Percentiles rank a stretch among this genome's conserved stretches.
Evolutionary conservation across 2,888 invertebrate genomes (phyloP).

Genomic region (Tetragonula carbonaria): DNA sequence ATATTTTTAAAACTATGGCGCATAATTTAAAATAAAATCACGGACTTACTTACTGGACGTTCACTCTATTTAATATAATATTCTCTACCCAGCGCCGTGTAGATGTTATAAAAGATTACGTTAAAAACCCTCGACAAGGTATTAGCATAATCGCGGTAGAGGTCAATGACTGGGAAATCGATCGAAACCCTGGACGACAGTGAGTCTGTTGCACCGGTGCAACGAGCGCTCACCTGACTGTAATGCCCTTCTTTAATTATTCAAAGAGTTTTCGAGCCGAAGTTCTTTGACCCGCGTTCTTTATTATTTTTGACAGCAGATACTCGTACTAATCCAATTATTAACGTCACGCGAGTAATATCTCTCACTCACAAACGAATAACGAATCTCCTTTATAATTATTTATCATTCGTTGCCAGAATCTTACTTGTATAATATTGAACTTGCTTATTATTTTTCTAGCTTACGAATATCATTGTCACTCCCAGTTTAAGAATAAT

Average conservation of each 20-base stretch:
- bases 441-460: too few species aligned
- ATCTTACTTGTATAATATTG: too few species aligned
- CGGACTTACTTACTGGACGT: too few species aligned
- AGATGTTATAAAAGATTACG: not conserved
- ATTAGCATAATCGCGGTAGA: slow-evolving; percentile 70
- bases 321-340: not conserved
- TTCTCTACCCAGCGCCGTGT: not conserved
- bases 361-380: not conserved
- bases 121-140: slow-evolving; percentile 33
- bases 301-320: not conserved
- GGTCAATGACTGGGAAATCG: slow-evolving; percentile 75
- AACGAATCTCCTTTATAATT: not conserved
- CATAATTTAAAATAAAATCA: too few species aligned
- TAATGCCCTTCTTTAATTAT: slow-evolving; percentile 54
- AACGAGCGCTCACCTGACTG: slow-evolving; percentile 48
- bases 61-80: too few species aligned
- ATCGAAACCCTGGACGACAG: slow-evolving; percentile 66
- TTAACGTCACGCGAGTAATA: not conserved
- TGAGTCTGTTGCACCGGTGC: slow-evolving; percentile 55
- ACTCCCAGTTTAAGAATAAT: too few species aligned
- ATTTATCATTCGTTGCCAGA: too few species aligned
- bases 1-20: too few species aligned
- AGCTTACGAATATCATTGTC: too few species aligned
- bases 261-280: slow-evolving; percentile 26
- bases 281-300: slow-evolving; percentile 32